Evolutionary conservation across 2,888 invertebrate genomes (phyloP).

Genomic region (Iphiclides podalirius): DNA sequence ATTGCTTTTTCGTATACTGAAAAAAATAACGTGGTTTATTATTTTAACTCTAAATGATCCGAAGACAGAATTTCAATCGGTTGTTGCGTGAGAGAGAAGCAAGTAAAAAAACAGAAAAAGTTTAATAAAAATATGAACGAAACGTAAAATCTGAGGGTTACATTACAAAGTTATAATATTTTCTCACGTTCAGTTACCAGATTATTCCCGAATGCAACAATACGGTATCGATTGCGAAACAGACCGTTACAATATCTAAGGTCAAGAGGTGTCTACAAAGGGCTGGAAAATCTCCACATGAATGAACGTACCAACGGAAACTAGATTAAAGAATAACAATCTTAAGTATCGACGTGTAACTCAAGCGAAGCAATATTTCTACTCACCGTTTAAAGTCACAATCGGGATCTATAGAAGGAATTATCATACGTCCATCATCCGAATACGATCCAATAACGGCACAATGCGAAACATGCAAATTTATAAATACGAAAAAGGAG

Average conservation of each 20-base stretch:
- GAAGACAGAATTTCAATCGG: too few relatives aligned
- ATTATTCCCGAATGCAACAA: constrained; percentile 15
- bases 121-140: too few relatives aligned
- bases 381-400: constrained; percentile 45
- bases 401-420: constrained; percentile 48
- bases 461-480: constrained; percentile 68
- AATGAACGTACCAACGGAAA: constrained; percentile 64
- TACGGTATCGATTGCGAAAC: constrained; percentile 27
- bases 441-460: constrained; percentile 66
- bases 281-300: constrained; percentile 53
- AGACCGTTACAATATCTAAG: constrained; percentile 59
- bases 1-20: too few relatives aligned
- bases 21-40: too few relatives aligned
- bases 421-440: constrained; percentile 75
- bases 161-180: constrained; percentile 4
- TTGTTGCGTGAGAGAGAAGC: too few relatives aligned
- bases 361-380: constrained; percentile 43
- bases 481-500: constrained; percentile 54
- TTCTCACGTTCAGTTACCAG: constrained; percentile 10
- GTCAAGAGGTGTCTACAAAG: constrained; percentile 48
- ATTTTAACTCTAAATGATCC: too few relatives aligned
- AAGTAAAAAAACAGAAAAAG: too few relatives aligned
- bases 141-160: too few relatives aligned
- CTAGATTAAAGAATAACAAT: constrained; percentile 75
- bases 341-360: constrained; percentile 38